Base-by-base conservation (phyloP, 2,797 vertebrate species). In the Coreius guichenoti region DNA sequence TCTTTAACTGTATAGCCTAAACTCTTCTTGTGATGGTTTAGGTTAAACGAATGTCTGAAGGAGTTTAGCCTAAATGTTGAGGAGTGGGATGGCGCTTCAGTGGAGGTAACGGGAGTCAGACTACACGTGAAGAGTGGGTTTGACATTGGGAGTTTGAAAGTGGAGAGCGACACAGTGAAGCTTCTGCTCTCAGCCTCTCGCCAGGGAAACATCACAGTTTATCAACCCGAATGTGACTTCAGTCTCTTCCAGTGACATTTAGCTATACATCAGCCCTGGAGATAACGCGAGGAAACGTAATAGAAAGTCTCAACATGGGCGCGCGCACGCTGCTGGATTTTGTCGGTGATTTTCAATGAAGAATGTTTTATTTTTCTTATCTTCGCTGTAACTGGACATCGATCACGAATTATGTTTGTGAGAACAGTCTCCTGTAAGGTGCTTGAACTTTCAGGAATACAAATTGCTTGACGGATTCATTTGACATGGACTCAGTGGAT, bases 11-110 rank as follows among this genome's bases (percentile, higher is more conserved):
- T 31, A 76, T 43, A 29, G 13, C 26, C 1, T 6, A 80, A 81
- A 92, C 93, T 89, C 92, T 94, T 92, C 93, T 93, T 91, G 93
- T 89, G 87, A 89, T 75, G 31, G 31, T 49, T 33, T 19, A 65
- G 29, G 58, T 49, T 33, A 33, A 74, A 51, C 72, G 92, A 89
- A 91, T 90, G 91, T 90, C 93, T 94, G 93, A 91, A 92, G 91
- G 91, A 91, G 92, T 61, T 93, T 94, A 54, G 45, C 45, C 45
- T 94, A 94, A 94, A 94, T 92, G 94, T 90, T 63, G 92, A 92
- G 87, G 88, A 92, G 92, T 93, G 94, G 93, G 92, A 92, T 56
- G 93, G 90, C 93, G 93, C 91, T 94, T 92, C 91, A 92, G 93
- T 92, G 92, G 92, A 91, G 85, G 74, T 33, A 73, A 65, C 67